Evolutionary conservation across 2,888 invertebrate genomes (phyloP).

Genomic region (Eilema sororculum): DNA sequence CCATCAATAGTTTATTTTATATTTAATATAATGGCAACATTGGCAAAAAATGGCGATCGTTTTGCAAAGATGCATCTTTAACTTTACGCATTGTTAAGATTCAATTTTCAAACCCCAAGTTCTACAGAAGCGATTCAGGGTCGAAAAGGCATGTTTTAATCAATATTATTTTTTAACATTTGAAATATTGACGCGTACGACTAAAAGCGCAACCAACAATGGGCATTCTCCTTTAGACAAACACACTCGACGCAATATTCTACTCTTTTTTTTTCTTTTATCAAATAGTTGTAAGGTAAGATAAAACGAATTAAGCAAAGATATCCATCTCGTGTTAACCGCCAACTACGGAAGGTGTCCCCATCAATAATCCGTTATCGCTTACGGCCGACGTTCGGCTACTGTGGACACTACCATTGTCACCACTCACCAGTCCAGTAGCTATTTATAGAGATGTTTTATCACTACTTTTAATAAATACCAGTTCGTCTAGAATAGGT

Average conservation of each 20-base stretch:
- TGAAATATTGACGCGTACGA: too few relatives aligned
- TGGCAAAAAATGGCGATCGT: too few relatives aligned
- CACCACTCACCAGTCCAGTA: constrained; percentile 33
- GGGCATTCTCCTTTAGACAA: too few relatives aligned
- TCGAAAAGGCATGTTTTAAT: too few relatives aligned
- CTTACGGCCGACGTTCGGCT: constrained; percentile 65
- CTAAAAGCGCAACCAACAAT: too few relatives aligned
- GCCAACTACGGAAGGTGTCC: constrained; percentile 42
- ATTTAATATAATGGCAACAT: too few relatives aligned
- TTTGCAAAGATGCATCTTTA: too few relatives aligned
- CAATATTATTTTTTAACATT: too few relatives aligned
- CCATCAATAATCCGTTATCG: constrained; percentile 75
- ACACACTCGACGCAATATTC: not conserved
- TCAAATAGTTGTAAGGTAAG: constrained; percentile 28
- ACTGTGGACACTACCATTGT: constrained; percentile 64
- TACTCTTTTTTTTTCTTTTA: constrained; percentile 19
- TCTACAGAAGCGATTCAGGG: too few relatives aligned
- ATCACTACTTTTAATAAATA: constrained; percentile 20
- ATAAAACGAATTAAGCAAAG: constrained; percentile 44
- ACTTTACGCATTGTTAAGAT: too few relatives aligned
- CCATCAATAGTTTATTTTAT: too few relatives aligned
- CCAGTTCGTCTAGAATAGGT: constrained; percentile 4
- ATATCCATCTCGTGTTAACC: constrained; percentile 45
- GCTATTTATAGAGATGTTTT: constrained; percentile 49
- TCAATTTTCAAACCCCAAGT: too few relatives aligned